These are phyloP conservation scores for Eptesicus fuscus DNA, from an alignment of 2,113 vertebrate species.

Conservation along the genomic window DNA sequence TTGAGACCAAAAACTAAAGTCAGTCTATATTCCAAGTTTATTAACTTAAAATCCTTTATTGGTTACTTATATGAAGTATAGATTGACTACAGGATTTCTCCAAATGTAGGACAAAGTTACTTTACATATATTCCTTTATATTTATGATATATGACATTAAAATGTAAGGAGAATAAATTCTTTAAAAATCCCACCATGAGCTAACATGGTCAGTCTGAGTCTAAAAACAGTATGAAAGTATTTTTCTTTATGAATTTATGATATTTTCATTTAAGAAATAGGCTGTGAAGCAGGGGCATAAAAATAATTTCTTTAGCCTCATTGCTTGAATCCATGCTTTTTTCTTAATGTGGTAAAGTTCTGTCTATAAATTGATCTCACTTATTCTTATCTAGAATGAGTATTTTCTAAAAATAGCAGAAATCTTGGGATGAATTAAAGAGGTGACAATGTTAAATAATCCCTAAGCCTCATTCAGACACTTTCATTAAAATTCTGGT, in stretches of 20 bases:
- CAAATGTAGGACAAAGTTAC: not conserved
- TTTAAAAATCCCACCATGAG: not conserved
- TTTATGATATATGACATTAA: not conserved
- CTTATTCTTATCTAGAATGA: not conserved
- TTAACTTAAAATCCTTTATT: not conserved
- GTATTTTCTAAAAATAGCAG: not conserved
- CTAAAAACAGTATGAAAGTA: not conserved
- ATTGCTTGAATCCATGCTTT: not conserved
- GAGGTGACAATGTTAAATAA: not conserved
- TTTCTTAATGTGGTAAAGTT: not conserved
- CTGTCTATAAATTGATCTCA: not conserved
- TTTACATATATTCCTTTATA: not conserved
- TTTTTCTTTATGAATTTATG: conserved; percentile 3
- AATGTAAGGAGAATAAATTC: not conserved
- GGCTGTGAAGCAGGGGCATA: not conserved
- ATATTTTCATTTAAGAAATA: not conserved
- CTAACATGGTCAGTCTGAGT: not conserved
- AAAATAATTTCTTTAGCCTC: not conserved
- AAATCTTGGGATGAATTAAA: not conserved
- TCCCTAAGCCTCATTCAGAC: not conserved
- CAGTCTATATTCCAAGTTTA: not conserved
- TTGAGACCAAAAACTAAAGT: not conserved
- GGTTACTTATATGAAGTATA: not conserved
- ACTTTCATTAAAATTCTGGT: conserved; percentile 2
- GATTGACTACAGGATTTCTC: not conserved